Base-by-base conservation (phyloP, 2,888 invertebrate species). In the Pasiphila rectangulata region DNA sequence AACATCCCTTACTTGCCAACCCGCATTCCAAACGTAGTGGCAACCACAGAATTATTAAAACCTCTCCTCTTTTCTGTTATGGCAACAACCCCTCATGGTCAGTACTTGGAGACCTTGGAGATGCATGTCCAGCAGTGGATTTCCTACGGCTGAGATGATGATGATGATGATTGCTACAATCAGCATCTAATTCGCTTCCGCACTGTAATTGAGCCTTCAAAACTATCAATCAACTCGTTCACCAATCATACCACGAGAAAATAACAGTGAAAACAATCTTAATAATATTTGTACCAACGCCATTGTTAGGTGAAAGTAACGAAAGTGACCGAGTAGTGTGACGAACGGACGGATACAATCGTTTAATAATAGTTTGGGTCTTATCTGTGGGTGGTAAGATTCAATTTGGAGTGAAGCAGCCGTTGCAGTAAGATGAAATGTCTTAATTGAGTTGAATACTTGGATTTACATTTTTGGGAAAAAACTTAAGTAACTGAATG, bases 231-330 rank as follows among this genome's bases (percentile, higher is more conserved):
- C 13, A 20, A 36, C n/a, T 5, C 20, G 12, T 4, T 23, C 5
- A n/a, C 15, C 15, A 13, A 13, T 36, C 23, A 36, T n/a, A 13
- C 5, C 23, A 20, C 7, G 21, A 17, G 1, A 19, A 32, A 16
- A 32, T 17, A 32, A 32, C 10, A 51, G 57, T 58, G 61, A 59
- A 64, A 68, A 67, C 63, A 61, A 62, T 61, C 47, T 54, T 62
- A 59, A 54, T 64, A 60, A 63, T 66, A 63, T 64, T 59, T 57
- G 61, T 54, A 59, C 60, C 15, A 50, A 50, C 40, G 44, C 51
- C 48, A 57, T 64, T 68, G 69, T 69, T 52, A 23, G 35, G 76
- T 58, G 75, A 75, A 75, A 75, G 75, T 69, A 59, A 44, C 41
- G 69, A 69, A 63, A 67, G 61, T 54, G 61, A 41, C 46, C 67